Base-by-base conservation (phyloP, 2,888 invertebrate genomes). In the Amblyteles armatorius region DNA sequence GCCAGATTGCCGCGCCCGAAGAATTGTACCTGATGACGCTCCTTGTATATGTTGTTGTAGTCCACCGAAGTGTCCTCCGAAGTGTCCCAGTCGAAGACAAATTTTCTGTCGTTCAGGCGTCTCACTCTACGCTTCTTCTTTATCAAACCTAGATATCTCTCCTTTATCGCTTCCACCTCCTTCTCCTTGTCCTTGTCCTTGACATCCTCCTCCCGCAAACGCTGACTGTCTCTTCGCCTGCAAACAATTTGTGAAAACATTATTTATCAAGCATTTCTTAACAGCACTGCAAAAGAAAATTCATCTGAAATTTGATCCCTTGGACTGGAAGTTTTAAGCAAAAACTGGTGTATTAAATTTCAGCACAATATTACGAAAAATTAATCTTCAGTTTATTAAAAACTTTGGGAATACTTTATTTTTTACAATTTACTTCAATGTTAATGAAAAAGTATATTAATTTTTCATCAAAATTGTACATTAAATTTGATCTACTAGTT, bases 71-170 rank as follows among this genome's bases (percentile, higher is more conserved):
- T 99, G 92, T 99, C 99, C 94, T 99, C 99, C 0, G 98, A 97
- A 0, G 99, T 99, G 94, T 99, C 99, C 99, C 99, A 99, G 94
- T 99, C 99, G 94, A 99, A 99, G 0, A 99, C 99, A 95, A 99
- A 99, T 94, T 99, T 99, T 19, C 99, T 95, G 93, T 99, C 99
- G 94, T 99, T 99, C 60, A 99, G 94, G 85, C 99, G 95, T 22
- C 99, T 95, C 0, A 99, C 98, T 82, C 99, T 95, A 16, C 99
- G 96, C 92, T 98, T 98, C 92, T 99, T 98, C 93, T 99, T 99
- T 0, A 98, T 95, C 67, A 98, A 96, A 0, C 99, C 99, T 73
- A 99, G 95, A 93, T 99, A 99, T 5, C 99, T 95, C 92, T 99
- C 99, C 91, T 98, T 98, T 82, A 99, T 99, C 0, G 99, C 99